phyloP scores from a whole-genome alignment of 2,888 invertebrate genomes.

The Fragum sueziense region DNA sequence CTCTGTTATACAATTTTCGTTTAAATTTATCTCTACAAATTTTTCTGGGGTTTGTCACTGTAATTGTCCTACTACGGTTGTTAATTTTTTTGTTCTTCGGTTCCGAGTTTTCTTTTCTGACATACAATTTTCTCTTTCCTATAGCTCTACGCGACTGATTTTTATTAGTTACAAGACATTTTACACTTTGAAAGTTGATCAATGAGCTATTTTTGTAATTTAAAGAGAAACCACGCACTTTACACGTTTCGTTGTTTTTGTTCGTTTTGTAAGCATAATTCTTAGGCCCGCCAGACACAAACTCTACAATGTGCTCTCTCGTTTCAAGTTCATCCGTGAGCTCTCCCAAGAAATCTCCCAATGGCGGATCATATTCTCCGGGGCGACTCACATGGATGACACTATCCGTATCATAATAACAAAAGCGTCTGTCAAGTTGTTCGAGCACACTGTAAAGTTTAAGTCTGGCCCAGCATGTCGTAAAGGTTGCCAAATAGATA shows the following conservation, averaged over 20 bases:
- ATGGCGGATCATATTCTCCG: slow-evolving; percentile 56
- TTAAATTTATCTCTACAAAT: slow-evolving; percentile 86
- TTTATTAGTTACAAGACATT: slow-evolving; percentile 21
- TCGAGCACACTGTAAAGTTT: slow-evolving; percentile 50
- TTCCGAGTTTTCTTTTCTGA: not conserved
- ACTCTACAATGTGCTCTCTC: slow-evolving; percentile 57
- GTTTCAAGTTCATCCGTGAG: slow-evolving; percentile 77
- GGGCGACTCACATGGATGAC: slow-evolving; percentile 70
- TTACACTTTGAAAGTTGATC: slow-evolving; percentile 38
- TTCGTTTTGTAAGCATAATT: slow-evolving; percentile 73
- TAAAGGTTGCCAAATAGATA: slow-evolving; percentile 48
- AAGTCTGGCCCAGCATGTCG: slow-evolving; percentile 49
- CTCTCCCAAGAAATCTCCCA: slow-evolving; percentile 76
- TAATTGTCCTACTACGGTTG: slow-evolving; percentile 9
- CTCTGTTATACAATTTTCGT: slow-evolving; percentile 86
- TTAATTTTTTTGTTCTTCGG: not conserved
- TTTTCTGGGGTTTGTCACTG: slow-evolving; percentile 48
- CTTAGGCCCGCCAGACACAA: slow-evolving; percentile 78
- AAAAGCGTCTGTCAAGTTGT: slow-evolving; percentile 22
- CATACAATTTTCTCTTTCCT: slow-evolving; percentile 9
- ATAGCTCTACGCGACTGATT: not conserved
- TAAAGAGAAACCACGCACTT: slow-evolving; percentile 68
- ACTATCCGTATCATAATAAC: slow-evolving; percentile 71
- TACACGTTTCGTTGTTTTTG: slow-evolving; percentile 33
- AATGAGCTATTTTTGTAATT: slow-evolving; percentile 52